Conservation (phyloP, 1,140 invertebrate species). For the Megalonaias nervosa region DNA sequence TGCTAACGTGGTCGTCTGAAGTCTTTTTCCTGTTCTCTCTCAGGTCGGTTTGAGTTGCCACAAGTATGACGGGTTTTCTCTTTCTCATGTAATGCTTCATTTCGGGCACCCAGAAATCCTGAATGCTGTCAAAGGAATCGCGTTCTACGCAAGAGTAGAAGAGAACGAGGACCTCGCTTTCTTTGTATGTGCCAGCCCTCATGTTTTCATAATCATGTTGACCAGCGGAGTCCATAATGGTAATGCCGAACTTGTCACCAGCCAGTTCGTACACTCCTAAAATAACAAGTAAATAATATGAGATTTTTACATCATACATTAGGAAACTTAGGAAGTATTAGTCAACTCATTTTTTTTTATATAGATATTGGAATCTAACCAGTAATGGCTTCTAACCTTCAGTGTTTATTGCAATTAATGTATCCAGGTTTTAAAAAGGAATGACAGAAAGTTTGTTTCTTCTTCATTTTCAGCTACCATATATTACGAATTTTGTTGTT, state of each 20-base stretch:
- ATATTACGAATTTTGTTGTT: too few relatives aligned
- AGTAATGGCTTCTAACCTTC: too few relatives aligned
- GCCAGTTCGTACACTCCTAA: conserved; percentile 30
- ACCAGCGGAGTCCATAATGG: conserved; percentile 34
- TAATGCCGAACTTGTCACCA: conserved; percentile 25
- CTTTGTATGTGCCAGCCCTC: conserved; percentile 28
- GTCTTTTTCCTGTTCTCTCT: conserved; percentile 5
- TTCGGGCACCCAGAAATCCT: conserved; percentile 83
- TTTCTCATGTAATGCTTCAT: conserved; percentile 65
- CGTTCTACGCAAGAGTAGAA: conserved; percentile 99
- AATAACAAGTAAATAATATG: background rate
- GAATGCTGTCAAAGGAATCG: conserved; percentile 97
- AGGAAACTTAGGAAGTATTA: too few relatives aligned
- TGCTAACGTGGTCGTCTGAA: background rate
- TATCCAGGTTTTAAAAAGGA: too few relatives aligned
- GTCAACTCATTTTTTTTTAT: too few relatives aligned
- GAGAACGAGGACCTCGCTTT: conserved; percentile 93
- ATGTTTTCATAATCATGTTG: conserved; percentile 37
- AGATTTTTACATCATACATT: too few relatives aligned
- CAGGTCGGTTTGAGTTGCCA: conserved; percentile 31
- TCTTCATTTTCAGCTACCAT: too few relatives aligned
- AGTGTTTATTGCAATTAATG: too few relatives aligned
- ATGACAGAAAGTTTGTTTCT: too few relatives aligned
- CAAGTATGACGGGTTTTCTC: conserved; percentile 25
- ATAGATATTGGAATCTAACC: too few relatives aligned